Conservation (phyloP, 2,113 vertebrate species). For the human region DNA sequence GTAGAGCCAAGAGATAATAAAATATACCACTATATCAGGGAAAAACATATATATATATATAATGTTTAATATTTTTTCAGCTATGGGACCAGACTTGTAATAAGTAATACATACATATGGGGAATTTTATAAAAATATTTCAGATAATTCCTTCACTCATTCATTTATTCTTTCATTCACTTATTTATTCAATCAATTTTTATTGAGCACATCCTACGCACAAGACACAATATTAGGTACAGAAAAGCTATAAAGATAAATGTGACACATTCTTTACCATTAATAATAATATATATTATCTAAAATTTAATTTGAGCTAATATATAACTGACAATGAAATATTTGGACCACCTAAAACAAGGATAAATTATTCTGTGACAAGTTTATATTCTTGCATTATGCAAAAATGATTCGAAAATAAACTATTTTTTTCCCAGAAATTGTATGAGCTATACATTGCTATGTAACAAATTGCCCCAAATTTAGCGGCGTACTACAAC, state of each 20-base stretch:
- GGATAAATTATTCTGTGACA: not conserved
- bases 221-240: not conserved
- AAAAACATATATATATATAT: not conserved
- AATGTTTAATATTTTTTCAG: not conserved
- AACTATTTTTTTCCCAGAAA: constrained; percentile 30
- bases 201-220: not conserved
- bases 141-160: not conserved
- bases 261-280: not conserved
- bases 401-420: not conserved
- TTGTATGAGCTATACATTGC: not conserved
- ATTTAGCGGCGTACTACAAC: not conserved
- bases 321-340: constrained; percentile 44
- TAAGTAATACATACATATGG: not conserved
- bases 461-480: not conserved
- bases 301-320: constrained; percentile 17
- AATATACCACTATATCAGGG: not conserved
- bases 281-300: not conserved
- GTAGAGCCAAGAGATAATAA: not conserved
- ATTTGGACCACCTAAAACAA: not conserved
- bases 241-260: not conserved
- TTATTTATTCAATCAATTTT: not conserved
- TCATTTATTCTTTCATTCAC: not conserved
- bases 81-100: not conserved
- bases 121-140: not conserved
- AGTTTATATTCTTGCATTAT: not conserved